Conservation (phyloP, 2,113 vertebrate species). For the Nymphicus hollandicus region DNA sequence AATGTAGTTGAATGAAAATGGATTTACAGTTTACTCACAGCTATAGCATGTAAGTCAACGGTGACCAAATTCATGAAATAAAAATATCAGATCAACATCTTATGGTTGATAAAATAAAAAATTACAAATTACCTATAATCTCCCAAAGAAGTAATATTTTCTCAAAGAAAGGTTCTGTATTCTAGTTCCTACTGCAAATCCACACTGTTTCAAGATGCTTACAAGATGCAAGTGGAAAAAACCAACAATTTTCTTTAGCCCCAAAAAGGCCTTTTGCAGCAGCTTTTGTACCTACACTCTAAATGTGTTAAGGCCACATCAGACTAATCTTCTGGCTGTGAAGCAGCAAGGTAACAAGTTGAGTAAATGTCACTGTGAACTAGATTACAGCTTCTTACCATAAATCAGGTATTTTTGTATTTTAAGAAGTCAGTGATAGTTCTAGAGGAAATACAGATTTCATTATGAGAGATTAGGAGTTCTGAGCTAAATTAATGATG, state of each 20-base stretch:
- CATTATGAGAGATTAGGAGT: neutral
- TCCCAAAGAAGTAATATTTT: neutral
- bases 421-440: neutral
- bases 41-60: constrained; percentile 15
- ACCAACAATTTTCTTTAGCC: neutral
- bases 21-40: constrained; percentile 52
- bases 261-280: neutral
- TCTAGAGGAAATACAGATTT: neutral
- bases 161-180: neutral
- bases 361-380: neutral
- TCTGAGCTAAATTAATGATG: neutral
- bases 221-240: neutral
- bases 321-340: neutral
- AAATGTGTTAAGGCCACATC: neutral
- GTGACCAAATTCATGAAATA: neutral
- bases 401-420: neutral
- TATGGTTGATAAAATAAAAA: neutral
- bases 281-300: neutral
- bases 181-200: neutral
- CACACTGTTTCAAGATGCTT: neutral
- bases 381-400: neutral
- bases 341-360: neutral
- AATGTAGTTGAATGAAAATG: constrained; percentile 30
- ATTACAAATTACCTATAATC: neutral
- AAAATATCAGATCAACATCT: neutral